A percentile compares a stretch with the other conserved stretches of the same genome.
These are phyloP conservation scores for Brachylomia viminalis DNA, from an alignment of 2,888 invertebrate genomes.

Conservation along the genomic window DNA sequence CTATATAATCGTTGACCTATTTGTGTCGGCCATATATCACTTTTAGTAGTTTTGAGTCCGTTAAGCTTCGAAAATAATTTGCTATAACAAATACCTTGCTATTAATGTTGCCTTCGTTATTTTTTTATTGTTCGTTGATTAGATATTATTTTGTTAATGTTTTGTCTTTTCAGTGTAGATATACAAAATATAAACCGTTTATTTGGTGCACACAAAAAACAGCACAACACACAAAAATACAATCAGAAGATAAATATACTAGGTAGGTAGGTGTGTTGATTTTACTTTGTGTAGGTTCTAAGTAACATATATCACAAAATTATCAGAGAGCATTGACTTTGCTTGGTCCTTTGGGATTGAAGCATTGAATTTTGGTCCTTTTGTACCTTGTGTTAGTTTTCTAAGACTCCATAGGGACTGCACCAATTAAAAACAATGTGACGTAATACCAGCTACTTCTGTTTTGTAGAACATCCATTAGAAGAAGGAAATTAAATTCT, in stretches of 20 bases:
- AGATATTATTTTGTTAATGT: not conserved
- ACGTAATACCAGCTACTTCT: not conserved
- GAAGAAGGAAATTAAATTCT: conserved; percentile 30
- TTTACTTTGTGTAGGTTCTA: not conserved
- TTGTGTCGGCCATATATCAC: conserved; percentile 39
- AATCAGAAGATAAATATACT: too few relatives aligned
- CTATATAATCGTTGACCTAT: conserved; percentile 48
- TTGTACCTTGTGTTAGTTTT: not conserved
- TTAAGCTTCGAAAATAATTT: conserved; percentile 53
- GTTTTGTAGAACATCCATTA: conserved; percentile 9
- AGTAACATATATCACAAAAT: not conserved
- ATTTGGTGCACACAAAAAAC: too few relatives aligned
- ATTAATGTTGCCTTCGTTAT: conserved; percentile 33
- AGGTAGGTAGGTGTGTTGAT: too few relatives aligned
- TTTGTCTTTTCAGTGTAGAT: not conserved
- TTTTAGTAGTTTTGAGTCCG: conserved; percentile 35
- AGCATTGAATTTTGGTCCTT: not conserved
- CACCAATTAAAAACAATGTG: conserved; percentile 6
- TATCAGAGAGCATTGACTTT: not conserved
- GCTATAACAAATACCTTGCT: conserved; percentile 34
- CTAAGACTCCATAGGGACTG: not conserved
- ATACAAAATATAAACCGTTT: too few relatives aligned
- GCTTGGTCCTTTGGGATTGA: not conserved
- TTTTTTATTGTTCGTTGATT: conserved; percentile 4
- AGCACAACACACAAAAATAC: too few relatives aligned